Conservation (phyloP, 2,797 vertebrate genomes). For the Enteromius argenteus region DNA sequence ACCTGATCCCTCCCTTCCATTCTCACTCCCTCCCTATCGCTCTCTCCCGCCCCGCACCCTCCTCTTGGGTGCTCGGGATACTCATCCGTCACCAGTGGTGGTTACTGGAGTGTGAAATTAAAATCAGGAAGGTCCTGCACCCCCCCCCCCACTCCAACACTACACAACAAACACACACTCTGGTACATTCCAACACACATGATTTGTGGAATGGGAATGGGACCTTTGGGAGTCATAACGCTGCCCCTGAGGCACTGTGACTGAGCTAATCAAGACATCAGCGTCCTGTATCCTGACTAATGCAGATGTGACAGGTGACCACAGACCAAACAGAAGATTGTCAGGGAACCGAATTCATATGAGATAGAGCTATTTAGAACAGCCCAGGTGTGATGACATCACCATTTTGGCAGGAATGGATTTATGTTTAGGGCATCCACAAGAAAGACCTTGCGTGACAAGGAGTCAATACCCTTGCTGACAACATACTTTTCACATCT, state of each 20-base stretch:
- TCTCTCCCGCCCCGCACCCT: slow-evolving; percentile 48
- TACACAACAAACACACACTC: slow-evolving; percentile 38
- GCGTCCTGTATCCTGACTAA: slow-evolving; percentile 55
- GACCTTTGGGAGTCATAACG: slow-evolving; percentile 74
- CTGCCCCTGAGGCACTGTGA: slow-evolving; percentile 66
- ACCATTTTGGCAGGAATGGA: slow-evolving; percentile 19
- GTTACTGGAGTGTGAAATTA: slow-evolving; percentile 89
- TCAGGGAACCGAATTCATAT: background rate
- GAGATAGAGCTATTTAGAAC: slow-evolving; percentile 13
- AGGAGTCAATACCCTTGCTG: background rate
- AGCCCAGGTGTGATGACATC: slow-evolving; percentile 37
- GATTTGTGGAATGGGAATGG: slow-evolving; percentile 67
- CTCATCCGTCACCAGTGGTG: slow-evolving; percentile 84
- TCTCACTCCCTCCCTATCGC: slow-evolving; percentile 52
- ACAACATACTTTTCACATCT: background rate
- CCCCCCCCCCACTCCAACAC: slow-evolving; percentile 35
- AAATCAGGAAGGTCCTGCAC: slow-evolving; percentile 74
- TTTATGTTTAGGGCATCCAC: background rate
- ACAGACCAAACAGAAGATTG: background rate
- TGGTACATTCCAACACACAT: slow-evolving; percentile 35
- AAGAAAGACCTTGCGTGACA: background rate
- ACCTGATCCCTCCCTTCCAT: slow-evolving; percentile 56
- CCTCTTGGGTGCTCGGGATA: slow-evolving; percentile 73
- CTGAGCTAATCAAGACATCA: slow-evolving; percentile 83
- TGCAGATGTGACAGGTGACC: slow-evolving; percentile 50